Evolutionary conservation across 2,888 invertebrate species (phyloP), one percentile per base, ranked within the genome.

Genomic region (Formica aserva): DNA sequence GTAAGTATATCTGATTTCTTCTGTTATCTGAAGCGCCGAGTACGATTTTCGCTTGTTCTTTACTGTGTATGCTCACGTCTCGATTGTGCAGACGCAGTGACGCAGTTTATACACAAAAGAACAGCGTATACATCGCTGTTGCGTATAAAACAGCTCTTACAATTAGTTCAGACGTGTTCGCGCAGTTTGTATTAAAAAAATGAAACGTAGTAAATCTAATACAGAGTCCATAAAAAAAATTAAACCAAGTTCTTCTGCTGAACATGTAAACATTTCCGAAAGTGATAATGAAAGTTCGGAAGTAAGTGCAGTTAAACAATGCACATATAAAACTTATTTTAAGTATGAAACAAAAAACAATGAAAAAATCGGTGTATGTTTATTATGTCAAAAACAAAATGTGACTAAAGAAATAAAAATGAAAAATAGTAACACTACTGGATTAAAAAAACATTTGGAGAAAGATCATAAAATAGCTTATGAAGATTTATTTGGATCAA

Each of bases 331-430:
- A 9, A 35, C 63, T 35, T 63, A 63, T 63, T 63, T 63, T 63
- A 35, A n/a, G 9, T 63, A 63, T 63, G 32, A 63, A 63, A 63
- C 32, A 35, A 63, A 5, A 63, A 63, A 62, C 63, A 35, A 35
- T 35, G 18, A 35, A 1, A 63, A 4, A 35, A 3, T 35, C 1
- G 35, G 35, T n/a, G 18, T 32, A 63, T 63, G n/a, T 32, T 63
- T 63, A 63, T 63, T 63, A 1, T 62, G 62, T 62, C 3, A 32
- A 62, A 62, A 62, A 8, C 3, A 62, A 62, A 62, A 62, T 32
- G 3, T n/a, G 3, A 62, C 3, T 6, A 62, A 62, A 29, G 32
- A 32, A 62, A 8, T 62, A 32, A 62, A 62, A 62, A 62, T 62
- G 18, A 32, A 62, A 62, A 32, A 32, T 62, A 62, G 38, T 38